These are phyloP conservation scores for Nannobrachium achirus DNA, from an alignment of 2,113 vertebrate species.

Conservation along the genomic window DNA sequence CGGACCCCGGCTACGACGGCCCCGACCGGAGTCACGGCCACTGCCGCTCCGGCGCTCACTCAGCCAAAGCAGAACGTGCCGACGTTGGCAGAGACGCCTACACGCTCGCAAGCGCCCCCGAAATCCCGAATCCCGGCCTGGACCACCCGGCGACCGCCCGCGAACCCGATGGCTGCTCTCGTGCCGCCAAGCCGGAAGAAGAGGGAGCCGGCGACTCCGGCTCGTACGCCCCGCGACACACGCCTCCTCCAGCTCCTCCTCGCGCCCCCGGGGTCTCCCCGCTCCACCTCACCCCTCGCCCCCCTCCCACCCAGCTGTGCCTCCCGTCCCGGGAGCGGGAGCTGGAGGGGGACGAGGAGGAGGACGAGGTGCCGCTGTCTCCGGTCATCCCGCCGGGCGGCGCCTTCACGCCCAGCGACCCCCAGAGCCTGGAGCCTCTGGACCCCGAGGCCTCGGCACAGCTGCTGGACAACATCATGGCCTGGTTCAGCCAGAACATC, in stretches of 20 bases:
- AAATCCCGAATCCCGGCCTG: constrained; percentile 14
- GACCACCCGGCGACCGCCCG: constrained; percentile 27
- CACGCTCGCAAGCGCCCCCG: constrained; percentile 23
- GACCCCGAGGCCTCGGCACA: constrained; percentile 72
- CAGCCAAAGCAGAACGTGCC: no score
- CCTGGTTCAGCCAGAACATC: constrained; percentile 70
- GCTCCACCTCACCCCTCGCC: constrained; percentile 29
- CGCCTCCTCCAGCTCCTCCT: constrained; percentile 48
- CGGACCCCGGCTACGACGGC: no score
- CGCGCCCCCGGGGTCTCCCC: constrained; percentile 48
- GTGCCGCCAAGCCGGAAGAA: no score
- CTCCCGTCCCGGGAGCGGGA: constrained; percentile 71
- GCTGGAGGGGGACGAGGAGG: constrained; percentile 61
- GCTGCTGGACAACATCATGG: constrained; percentile 75
- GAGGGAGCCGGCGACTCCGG: no score
- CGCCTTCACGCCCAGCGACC: constrained; percentile 74
- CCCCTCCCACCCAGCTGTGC: constrained; percentile 68
- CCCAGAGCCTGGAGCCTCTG: constrained; percentile 71
- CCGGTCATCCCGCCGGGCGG: constrained; percentile 71
- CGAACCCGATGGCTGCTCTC: constrained; percentile 45
- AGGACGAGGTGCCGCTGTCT: constrained; percentile 68
- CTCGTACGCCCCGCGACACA: constrained; percentile 51
- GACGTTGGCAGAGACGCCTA: no score
- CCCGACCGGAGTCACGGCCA: constrained; percentile 57
- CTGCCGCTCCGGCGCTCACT: no score